Evolutionary conservation across 92 coral and sea anemone genomes (phyloP).

Genomic region (Isaurus tuberculatus): DNA sequence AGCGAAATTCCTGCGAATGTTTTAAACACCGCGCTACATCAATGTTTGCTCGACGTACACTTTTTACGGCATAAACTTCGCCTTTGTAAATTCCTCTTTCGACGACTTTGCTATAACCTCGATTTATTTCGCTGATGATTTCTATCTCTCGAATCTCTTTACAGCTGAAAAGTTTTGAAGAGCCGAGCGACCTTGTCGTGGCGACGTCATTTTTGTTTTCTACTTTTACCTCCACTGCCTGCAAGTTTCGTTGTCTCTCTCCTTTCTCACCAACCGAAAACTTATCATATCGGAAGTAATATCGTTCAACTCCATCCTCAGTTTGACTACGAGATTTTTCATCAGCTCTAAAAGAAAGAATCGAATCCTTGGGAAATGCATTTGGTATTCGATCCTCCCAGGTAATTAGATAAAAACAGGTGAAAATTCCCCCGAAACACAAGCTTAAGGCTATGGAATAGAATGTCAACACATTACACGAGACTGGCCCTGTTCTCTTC

Average conservation of each 20-base stretch:
- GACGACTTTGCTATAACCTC: constrained; percentile 88
- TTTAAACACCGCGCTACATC: constrained; percentile 77
- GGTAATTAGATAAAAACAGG: constrained; percentile 23
- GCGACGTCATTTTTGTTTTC: background rate
- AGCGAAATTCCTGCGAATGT: constrained; percentile 42
- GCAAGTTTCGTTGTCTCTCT: constrained; percentile 18
- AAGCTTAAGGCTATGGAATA: constrained; percentile 22
- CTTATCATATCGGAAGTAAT: background rate
- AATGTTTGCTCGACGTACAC: constrained; percentile 67
- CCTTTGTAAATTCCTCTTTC: constrained; percentile 77
- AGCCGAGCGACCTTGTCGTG: background rate
- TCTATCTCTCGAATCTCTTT: constrained; percentile 69
- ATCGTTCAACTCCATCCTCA: constrained; percentile 3
- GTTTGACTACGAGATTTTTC: constrained; percentile 3
- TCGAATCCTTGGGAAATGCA: constrained; percentile 11
- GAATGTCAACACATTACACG: constrained; percentile 25
- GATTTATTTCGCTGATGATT: constrained; percentile 70
- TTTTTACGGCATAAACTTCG: constrained; percentile 76
- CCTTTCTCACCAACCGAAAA: background rate
- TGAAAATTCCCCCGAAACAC: constrained; percentile 29
- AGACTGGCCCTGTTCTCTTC: constrained; percentile 5
- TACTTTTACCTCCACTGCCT: background rate
- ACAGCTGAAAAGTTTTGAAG: constrained; percentile 58
- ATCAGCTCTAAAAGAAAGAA: constrained; percentile 1
- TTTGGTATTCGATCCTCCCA: constrained; percentile 40